A percentile compares a stretch with the other conserved stretches of the same genome.
These are phyloP conservation scores for Microctenopoma stevenorrisi DNA, from an alignment of 2,797 vertebrate genomes.

Conservation along the genomic window DNA sequence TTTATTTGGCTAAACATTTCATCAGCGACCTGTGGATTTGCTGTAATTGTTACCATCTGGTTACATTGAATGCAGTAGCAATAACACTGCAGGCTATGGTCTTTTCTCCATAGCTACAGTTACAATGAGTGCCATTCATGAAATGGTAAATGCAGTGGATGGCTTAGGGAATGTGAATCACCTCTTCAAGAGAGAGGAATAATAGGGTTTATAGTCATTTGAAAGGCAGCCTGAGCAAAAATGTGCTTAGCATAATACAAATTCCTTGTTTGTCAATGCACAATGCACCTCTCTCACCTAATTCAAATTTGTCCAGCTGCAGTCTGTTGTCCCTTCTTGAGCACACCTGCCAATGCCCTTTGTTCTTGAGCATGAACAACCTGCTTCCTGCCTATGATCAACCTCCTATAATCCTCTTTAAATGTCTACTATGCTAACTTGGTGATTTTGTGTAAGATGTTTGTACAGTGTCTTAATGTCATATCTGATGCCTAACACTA, in stretches of 20 bases:
- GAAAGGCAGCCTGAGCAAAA: constrained; percentile 5
- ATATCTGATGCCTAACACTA: neutral
- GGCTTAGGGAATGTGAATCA: constrained; percentile 15
- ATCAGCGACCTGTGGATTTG: constrained; percentile 21
- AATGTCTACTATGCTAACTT: constrained; percentile 8
- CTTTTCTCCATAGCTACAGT: neutral
- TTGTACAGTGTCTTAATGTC: neutral
- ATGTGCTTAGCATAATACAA: constrained; percentile 14
- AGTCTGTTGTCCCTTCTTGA: constrained; percentile 4
- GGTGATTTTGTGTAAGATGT: neutral
- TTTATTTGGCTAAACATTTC: constrained; percentile 29
- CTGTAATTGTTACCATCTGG: constrained; percentile 27
- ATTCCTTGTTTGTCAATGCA: neutral
- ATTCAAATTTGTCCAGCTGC: neutral
- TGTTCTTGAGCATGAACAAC: neutral
- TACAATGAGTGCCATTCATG: neutral
- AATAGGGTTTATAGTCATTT: neutral
- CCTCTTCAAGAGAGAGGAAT: constrained; percentile 12
- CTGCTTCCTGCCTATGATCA: neutral
- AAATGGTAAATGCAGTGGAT: constrained; percentile 12
- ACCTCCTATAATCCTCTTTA: constrained; percentile 2
- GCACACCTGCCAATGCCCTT: neutral
- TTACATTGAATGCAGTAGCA: neutral
- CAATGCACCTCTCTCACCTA: neutral
- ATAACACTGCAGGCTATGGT: neutral